Base-by-base conservation (phyloP, 2,797 vertebrate genomes). In the Phataginus tetradactyla region DNA sequence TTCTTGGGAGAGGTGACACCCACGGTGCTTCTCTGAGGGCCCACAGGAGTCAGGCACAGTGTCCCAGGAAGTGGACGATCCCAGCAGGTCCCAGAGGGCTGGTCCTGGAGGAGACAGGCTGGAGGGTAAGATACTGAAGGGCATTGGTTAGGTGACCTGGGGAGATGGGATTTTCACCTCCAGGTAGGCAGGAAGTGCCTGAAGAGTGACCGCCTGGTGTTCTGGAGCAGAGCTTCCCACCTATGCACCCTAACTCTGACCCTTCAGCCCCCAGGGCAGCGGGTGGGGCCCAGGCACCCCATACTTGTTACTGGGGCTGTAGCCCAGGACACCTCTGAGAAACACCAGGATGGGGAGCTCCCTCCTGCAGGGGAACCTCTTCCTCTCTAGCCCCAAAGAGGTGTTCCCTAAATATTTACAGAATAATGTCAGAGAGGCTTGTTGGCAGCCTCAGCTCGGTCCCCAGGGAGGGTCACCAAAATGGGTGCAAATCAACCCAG, bases 201-300 rank as follows among this genome's bases (percentile, higher is more conserved):
- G 20, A 5, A 17, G 18, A 42, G 32, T 1, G 5, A 34, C 27
- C 0, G 5, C 45, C 32, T 14, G 23, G 55, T 7, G 78, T 5
- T 29, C 39, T 29, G 39, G 32, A 75, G 78, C 13, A 34, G 64
- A 57, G 3, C 20, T 57, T 53, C 27, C 27, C 37, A 51, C 3
- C 2, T 4, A 0, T 0, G 0, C 10, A 34, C 55, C 7, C 0
- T 13, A 3, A 29, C 10, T 37, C 7, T 7, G 9, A 57, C 10
- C n/a, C 5, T 23, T 63, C 55, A 69, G 12, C 74, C n/a, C 27
- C 63, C 39, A 0, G 42, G 45, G 79, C 13, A 61, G 78, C 14
- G 4, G 1, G 25, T 2, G 51, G 37, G 23, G 17, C 13, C n/a
- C 42, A 18, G 61, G 27, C 3, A 7, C 3, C n/a, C 23, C 1